phyloP scores from a whole-genome alignment of 2,888 invertebrate genomes.

The Andrena praecox region DNA sequence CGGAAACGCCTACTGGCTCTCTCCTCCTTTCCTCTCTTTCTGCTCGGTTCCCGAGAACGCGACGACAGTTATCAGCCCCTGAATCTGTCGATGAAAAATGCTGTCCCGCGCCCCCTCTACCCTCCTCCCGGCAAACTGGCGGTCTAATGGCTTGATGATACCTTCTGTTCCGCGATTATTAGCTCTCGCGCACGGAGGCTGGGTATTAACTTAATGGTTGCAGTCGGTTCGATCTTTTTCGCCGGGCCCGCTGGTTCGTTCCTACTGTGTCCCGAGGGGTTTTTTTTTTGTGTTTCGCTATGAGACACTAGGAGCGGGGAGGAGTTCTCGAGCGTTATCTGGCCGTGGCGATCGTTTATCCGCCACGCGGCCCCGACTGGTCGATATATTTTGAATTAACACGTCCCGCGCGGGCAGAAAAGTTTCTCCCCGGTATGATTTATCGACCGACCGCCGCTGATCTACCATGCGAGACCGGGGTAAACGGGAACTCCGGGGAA shows the following conservation, averaged over 20 bases:
- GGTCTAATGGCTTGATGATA: constrained; percentile 41
- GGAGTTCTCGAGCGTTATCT: constrained; percentile 40
- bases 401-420: constrained; percentile 51
- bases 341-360: constrained; percentile 40
- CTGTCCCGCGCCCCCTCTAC: neutral
- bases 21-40: constrained; percentile 22
- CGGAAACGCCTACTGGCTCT: constrained; percentile 67
- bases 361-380: constrained; percentile 2
- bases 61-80: constrained; percentile 66
- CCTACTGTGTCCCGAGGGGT: neutral
- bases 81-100: constrained; percentile 58
- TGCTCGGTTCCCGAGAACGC: constrained; percentile 24
- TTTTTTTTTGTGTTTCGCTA: constrained; percentile 5
- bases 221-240: constrained; percentile 8
- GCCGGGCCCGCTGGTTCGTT: neutral
- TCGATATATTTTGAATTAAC: constrained; percentile 60
- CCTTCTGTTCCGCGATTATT: constrained; percentile 36
- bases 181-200: neutral
- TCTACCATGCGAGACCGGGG: constrained; percentile 7
- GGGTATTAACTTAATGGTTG: constrained; percentile 6
- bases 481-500: constrained; percentile 16
- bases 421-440: constrained; percentile 44
- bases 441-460: constrained; percentile 32
- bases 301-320: neutral
- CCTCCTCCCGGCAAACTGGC: neutral